Conservation (phyloP, 2,797 vertebrate genomes). For the Rhodeus uyekii region DNA sequence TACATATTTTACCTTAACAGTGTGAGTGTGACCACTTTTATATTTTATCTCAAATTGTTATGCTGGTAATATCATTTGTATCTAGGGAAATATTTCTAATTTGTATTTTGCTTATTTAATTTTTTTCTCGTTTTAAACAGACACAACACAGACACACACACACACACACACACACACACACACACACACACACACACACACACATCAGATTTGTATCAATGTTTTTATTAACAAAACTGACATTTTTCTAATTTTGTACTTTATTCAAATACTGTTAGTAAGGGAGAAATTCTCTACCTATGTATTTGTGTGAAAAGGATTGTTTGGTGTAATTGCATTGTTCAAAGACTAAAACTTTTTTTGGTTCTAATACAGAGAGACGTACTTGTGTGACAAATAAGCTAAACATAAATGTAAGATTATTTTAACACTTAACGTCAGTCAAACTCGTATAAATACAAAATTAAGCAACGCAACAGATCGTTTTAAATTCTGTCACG, state of each 20-base stretch:
- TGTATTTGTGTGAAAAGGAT: no score
- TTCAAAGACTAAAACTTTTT: no score
- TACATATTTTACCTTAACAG: background rate
- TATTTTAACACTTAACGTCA: background rate
- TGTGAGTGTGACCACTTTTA: background rate
- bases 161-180: no score
- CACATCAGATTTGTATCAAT: no score
- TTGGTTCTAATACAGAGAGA: no score
- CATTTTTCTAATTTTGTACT: background rate
- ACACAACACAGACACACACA: no score
- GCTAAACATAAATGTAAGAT: background rate
- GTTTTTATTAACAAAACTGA: background rate
- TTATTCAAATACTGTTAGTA: background rate
- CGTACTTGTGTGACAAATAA: background rate
- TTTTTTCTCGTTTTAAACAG: no score
- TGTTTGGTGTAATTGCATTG: no score
- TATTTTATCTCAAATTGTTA: background rate
- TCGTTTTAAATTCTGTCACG: constrained; percentile 23
- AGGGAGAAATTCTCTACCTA: background rate
- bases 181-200: no score
- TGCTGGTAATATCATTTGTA: background rate
- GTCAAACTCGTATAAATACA: background rate
- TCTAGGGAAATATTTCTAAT: background rate
- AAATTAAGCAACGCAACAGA: background rate
- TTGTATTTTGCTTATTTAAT: background rate